Base-by-base conservation (phyloP, 2,113 vertebrate species). In the Axis porcinus region DNA sequence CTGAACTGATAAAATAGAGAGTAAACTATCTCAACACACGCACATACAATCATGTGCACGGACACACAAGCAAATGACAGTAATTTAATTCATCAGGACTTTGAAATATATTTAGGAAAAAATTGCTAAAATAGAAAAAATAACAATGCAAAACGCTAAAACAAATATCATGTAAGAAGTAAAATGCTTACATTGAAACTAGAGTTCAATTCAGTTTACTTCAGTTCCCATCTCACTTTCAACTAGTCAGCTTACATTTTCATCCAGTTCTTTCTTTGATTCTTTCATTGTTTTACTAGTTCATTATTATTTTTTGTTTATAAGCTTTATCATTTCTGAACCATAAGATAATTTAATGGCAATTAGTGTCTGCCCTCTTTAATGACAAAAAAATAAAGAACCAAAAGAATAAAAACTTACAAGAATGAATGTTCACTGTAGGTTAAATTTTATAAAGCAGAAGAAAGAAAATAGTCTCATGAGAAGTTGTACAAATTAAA, bases 391-490 rank as follows among this genome's bases (percentile, higher is more conserved):
- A 36, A 82, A 50, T 9, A 76, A 54, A 23, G 6, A 50, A 17
- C 9, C 30, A 28, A 50, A 82, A 13, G 7, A 57, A 36, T 36
- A 95, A 55, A 88, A 88, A 33, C 4, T 6, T 19, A 19, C 19
- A 89, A 30, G 70, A 58, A 95, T 33, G 4, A 79, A 14, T 33
- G 82, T 36, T 91, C 50, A 78, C 43, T 87, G 25, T 43, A 89
- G 82, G 45, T 9, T n/a, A 87, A 89, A 85, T 92, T 96, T 78
- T 88, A 28, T 85, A 58, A 96, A 94, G 50, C 47, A 86, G 27
- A 64, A 12, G 15, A 74, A 64, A 54, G 52, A 74, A 90, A 87
- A 92, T 52, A 74, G n/a, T 83, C 43, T 62, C 5, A 25, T 47
- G 86, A 57, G 7, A 50, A 94, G 10, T 19, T 85, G 10, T 23